Conservation (phyloP, 2,113 vertebrate species). For the Protobothrops flavoviridis region DNA sequence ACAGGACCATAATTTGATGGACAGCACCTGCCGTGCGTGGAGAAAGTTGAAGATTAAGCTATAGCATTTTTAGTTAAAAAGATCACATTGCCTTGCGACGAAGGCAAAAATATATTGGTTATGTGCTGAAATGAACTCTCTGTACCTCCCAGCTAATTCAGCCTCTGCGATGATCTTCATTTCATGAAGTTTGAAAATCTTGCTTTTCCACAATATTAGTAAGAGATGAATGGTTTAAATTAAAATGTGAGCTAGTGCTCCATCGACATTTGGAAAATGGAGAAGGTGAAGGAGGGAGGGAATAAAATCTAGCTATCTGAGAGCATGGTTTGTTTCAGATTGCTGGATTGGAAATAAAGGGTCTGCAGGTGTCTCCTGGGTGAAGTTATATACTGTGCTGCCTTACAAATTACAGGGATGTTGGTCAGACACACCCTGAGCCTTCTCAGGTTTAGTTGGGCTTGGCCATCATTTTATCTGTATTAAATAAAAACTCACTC, state of each 20-base stretch:
- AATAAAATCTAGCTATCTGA: conserved; percentile 38
- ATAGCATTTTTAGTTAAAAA: neutral
- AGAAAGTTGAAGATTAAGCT: neutral
- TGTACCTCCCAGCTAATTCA: neutral
- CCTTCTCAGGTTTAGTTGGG: conserved; percentile 55
- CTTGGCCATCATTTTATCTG: conserved; percentile 52
- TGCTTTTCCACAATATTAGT: conserved; percentile 42
- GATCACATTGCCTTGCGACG: neutral
- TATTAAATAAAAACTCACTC: conserved; percentile 43
- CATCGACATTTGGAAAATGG: conserved; percentile 33
- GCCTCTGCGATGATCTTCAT: neutral
- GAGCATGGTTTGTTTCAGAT: neutral
- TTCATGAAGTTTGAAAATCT: conserved; percentile 32
- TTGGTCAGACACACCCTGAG: conserved; percentile 50
- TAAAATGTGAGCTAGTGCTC: conserved; percentile 42
- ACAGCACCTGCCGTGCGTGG: neutral
- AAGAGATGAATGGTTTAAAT: conserved; percentile 56
- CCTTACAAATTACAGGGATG: conserved; percentile 42
- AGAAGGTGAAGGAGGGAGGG: neutral
- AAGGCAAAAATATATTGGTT: neutral
- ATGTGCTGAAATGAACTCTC: neutral
- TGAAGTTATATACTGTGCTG: conserved; percentile 22
- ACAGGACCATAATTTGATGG: neutral
- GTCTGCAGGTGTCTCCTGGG: conserved; percentile 45
- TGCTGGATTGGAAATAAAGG: conserved; percentile 50